Evolutionary conservation across 2,888 invertebrate genomes (phyloP).

Genomic region (Apodemia duryi): DNA sequence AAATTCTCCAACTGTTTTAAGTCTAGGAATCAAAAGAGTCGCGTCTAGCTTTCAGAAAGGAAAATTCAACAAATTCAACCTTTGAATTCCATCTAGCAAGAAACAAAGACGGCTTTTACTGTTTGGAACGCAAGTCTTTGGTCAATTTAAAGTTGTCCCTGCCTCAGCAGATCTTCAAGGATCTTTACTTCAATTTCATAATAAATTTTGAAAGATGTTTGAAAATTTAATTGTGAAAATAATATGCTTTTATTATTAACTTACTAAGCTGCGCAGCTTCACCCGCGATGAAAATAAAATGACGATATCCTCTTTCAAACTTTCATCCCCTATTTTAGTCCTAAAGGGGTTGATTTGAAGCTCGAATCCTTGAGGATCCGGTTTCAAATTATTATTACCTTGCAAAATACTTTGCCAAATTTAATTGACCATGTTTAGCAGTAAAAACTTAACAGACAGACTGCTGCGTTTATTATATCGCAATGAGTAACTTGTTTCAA

Average conservation of each 20-base stretch:
- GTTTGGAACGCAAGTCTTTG: conserved; percentile 39
- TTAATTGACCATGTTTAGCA: too few relatives aligned
- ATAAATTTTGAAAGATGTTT: conserved; percentile 3
- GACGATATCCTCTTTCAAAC: too few relatives aligned
- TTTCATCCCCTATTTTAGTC: too few relatives aligned
- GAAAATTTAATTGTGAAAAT: conserved; percentile 3
- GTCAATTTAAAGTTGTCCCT: conserved; percentile 52
- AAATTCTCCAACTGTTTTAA: not conserved
- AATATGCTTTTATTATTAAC: not conserved
- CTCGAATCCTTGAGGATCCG: too few relatives aligned
- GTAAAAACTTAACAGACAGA: too few relatives aligned
- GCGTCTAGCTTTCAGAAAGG: not conserved
- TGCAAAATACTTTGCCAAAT: too few relatives aligned
- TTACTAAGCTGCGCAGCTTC: too few relatives aligned
- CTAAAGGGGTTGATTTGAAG: too few relatives aligned
- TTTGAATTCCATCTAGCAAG: conserved; percentile 36
- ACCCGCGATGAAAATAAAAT: too few relatives aligned
- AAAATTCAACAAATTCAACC: conserved; percentile 20
- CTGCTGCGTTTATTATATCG: too few relatives aligned
- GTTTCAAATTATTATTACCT: too few relatives aligned
- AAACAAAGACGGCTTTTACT: conserved; percentile 17
- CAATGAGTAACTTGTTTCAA: too few relatives aligned
- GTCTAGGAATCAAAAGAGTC: not conserved
- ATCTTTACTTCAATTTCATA: conserved; percentile 20
- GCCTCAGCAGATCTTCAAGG: conserved; percentile 21